Conservation (phyloP, 2,797 vertebrate genomes). For the Danio kyathit region DNA sequence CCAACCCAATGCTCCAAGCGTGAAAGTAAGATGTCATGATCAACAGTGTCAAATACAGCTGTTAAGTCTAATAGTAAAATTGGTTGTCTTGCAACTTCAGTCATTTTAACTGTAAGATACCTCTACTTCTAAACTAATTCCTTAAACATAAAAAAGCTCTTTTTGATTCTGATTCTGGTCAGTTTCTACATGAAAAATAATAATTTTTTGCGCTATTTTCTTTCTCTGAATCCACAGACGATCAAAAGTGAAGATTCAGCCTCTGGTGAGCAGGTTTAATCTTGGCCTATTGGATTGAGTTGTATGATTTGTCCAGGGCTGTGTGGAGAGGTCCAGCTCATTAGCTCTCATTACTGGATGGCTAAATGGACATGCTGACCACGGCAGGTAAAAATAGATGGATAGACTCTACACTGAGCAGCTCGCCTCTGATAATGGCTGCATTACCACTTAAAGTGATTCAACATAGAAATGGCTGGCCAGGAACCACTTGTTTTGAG, state of each 20-base stretch:
- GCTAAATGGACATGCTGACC: conserved; percentile 78
- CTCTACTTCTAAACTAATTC: no score
- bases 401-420: conserved; percentile 54
- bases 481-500: conserved; percentile 46
- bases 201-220: no score
- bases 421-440: conserved; percentile 61
- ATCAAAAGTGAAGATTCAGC: background rate
- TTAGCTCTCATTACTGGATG: conserved; percentile 79
- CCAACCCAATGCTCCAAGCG: no score
- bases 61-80: no score
- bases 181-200: no score
- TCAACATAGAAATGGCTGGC: conserved; percentile 59
- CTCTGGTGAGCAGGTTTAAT: conserved; percentile 37
- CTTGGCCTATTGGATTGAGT: conserved; percentile 52
- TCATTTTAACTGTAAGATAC: no score
- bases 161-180: no score
- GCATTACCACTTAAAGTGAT: conserved; percentile 61
- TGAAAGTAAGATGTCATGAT: no score
- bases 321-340: conserved; percentile 73
- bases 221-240: no score
- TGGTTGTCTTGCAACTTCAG: no score
- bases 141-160: no score
- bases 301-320: conserved; percentile 72
- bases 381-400: conserved; percentile 64
- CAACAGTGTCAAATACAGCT: no score